phyloP scores from a whole-genome alignment of 2,113 vertebrate genomes.

The Dendropsophus ebraccatus region DNA sequence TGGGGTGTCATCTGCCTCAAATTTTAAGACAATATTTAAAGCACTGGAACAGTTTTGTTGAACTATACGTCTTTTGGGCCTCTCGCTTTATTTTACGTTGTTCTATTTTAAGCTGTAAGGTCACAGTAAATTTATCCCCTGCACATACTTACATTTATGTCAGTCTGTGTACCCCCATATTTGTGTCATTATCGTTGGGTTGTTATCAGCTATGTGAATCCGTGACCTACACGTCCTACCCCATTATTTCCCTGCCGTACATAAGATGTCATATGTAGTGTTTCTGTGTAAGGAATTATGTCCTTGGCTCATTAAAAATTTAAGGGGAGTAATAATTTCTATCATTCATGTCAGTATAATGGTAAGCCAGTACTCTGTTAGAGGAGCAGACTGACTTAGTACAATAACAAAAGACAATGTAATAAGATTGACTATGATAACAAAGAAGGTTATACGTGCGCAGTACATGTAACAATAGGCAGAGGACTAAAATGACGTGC shows the following conservation, averaged over 20 bases:
- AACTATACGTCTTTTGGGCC: constrained; percentile 63
- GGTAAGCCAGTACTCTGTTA: constrained; percentile 31
- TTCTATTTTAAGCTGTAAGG: not conserved
- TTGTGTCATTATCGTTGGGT: not conserved
- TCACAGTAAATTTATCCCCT: not conserved
- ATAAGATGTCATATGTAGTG: constrained; percentile 45
- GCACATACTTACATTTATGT: not conserved
- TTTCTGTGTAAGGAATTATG: constrained; percentile 67
- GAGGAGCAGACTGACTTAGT: constrained; percentile 8
- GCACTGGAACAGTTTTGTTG: constrained; percentile 63
- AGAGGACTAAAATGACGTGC: not conserved
- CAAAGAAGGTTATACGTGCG: not conserved
- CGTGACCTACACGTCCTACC: not conserved
- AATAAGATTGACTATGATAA: constrained; percentile 11
- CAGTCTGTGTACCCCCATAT: not conserved
- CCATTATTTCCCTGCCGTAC: constrained; percentile 34
- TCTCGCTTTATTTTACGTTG: not conserved
- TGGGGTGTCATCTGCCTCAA: constrained; percentile 70
- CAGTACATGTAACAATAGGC: not conserved
- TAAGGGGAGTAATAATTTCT: constrained; percentile 69
- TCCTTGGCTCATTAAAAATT: constrained; percentile 67
- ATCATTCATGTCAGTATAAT: constrained; percentile 68
- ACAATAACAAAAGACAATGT: constrained; percentile 10
- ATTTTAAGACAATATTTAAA: constrained; percentile 67
- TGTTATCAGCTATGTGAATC: constrained; percentile 18